Conservation (phyloP, 2,797 vertebrate genomes). For the Tenualosa ilisha region DNA sequence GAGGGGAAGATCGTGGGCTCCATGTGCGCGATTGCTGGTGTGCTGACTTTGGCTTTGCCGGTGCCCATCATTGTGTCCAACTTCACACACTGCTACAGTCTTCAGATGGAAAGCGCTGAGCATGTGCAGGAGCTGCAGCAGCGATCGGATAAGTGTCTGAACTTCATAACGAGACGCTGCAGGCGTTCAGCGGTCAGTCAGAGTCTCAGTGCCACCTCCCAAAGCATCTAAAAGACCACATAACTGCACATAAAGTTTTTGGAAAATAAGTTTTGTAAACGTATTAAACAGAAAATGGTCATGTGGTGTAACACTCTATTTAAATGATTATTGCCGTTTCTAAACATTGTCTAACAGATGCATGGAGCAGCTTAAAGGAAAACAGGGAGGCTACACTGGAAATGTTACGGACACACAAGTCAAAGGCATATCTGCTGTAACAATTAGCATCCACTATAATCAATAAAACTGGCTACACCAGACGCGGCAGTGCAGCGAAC, state of each 20-base stretch:
- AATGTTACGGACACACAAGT: too few species aligned
- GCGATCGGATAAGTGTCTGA: not conserved
- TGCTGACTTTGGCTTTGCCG: conserved; percentile 95
- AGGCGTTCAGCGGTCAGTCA: not conserved
- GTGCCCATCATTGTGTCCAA: conserved; percentile 98
- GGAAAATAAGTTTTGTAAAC: too few species aligned
- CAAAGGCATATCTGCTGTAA: too few species aligned
- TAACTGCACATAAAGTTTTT: too few species aligned
- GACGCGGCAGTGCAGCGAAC: too few species aligned
- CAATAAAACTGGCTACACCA: too few species aligned
- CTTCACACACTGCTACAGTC: conserved; percentile 97
- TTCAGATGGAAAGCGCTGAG: conserved; percentile 92
- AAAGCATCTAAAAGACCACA: not conserved
- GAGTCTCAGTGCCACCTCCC: not conserved
- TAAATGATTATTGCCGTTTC: not conserved
- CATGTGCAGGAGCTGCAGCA: conserved; percentile 62
- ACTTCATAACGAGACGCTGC: not conserved
- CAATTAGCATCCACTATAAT: too few species aligned
- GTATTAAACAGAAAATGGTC: too few species aligned
- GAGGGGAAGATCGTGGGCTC: conserved; percentile 96
- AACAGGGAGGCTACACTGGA: too few species aligned
- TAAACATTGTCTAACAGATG: not conserved
- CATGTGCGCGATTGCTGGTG: conserved; percentile 56
- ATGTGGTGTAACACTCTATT: not conserved
- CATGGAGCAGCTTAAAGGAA: not conserved